A percentile compares a stretch with the other conserved stretches of the same genome.
Evolutionary conservation across 2,888 invertebrate genomes (phyloP).

Genomic region (Arctia plantaginis): DNA sequence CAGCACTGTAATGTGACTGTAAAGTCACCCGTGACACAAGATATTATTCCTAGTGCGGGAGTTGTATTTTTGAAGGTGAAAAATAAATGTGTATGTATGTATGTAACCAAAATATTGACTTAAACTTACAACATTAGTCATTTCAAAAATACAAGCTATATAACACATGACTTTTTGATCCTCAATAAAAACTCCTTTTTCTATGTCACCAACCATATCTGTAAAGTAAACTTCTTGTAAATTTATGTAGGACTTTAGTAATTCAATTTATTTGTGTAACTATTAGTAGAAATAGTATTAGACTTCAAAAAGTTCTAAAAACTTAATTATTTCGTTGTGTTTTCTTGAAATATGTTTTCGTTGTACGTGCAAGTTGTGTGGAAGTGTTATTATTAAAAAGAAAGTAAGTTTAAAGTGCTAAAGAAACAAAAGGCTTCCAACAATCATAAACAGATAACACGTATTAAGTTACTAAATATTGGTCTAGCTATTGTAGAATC

Average conservation of each 20-base stretch:
- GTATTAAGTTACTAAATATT: background rate
- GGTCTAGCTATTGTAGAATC: background rate
- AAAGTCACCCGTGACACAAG: too few relatives aligned
- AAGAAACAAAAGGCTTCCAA: background rate
- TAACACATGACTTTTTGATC: conserved; percentile 80
- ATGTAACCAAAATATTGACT: background rate
- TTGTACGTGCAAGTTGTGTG: too few relatives aligned
- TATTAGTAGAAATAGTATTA: background rate
- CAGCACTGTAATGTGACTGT: too few relatives aligned
- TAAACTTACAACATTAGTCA: conserved; percentile 72
- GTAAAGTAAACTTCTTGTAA: conserved; percentile 40
- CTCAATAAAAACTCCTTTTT: conserved; percentile 77
- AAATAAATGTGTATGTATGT: background rate
- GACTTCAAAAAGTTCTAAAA: background rate
- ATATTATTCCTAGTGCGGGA: too few relatives aligned
- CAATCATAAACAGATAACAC: background rate
- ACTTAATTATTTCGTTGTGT: too few relatives aligned
- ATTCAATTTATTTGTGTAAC: background rate
- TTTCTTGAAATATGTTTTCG: too few relatives aligned
- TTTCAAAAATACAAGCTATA: conserved; percentile 77
- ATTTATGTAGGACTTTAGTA: background rate
- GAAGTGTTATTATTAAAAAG: too few relatives aligned
- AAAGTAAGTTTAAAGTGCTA: background rate
- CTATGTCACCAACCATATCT: conserved; percentile 75
- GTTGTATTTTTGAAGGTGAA: too few relatives aligned